Evolutionary conservation across 2,888 invertebrate species (phyloP).

Genomic region (Malachius bipustulatus): DNA sequence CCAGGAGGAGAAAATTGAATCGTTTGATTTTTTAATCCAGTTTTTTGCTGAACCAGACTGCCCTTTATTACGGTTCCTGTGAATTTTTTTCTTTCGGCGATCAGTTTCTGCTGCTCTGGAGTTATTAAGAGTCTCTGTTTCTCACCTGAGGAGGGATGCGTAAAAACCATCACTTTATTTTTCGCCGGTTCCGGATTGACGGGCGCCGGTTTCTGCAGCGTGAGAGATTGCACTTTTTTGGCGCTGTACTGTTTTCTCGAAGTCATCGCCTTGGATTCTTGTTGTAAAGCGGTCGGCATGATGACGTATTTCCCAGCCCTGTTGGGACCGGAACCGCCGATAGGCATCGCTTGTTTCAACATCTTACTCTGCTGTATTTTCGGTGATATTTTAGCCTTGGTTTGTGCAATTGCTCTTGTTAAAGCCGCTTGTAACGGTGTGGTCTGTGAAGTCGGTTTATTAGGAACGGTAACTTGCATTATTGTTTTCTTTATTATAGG

Average conservation of each 20-base stretch:
- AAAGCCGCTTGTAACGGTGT: background rate
- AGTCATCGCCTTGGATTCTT: constrained; percentile 8
- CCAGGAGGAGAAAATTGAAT: too few relatives aligned
- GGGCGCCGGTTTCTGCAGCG: constrained; percentile 34
- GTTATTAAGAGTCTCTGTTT: constrained; percentile 48
- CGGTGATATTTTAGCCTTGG: background rate
- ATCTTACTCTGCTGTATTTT: background rate
- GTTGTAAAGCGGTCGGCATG: constrained; percentile 11
- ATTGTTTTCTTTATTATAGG: background rate
- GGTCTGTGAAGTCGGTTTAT: background rate
- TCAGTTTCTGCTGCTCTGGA: constrained; percentile 48
- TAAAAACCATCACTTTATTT: constrained; percentile 51
- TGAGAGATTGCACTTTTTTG: constrained; percentile 27
- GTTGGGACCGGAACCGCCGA: too few relatives aligned
- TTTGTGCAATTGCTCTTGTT: constrained; percentile 1
- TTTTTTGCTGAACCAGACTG: constrained; percentile 19
- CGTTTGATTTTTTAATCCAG: background rate
- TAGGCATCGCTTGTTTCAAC: too few relatives aligned
- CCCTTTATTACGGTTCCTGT: constrained; percentile 17
- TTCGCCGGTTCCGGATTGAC: constrained; percentile 30
- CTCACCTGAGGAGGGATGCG: constrained; percentile 47
- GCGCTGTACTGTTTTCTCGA: constrained; percentile 3
- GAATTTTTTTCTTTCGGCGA: constrained; percentile 27
- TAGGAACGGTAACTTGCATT: background rate
- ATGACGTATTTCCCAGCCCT: constrained; percentile 22